phyloP scores from a whole-genome alignment of 2,888 invertebrate genomes.

The Cheilosia variabilis region DNA sequence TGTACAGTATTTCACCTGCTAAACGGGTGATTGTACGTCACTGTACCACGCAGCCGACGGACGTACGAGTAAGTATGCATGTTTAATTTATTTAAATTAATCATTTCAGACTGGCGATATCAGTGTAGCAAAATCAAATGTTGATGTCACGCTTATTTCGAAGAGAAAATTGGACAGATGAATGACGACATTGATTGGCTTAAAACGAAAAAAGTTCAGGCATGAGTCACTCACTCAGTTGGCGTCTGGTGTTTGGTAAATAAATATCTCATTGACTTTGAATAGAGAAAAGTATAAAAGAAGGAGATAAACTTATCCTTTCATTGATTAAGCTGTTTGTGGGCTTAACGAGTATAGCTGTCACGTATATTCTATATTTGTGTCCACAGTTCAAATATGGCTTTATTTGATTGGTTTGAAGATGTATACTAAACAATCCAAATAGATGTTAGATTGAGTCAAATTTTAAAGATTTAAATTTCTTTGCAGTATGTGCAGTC shows the following conservation, averaged over 20 bases:
- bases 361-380: no score
- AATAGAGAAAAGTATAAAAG: not conserved
- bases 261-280: constrained; percentile 17
- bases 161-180: constrained; percentile 52
- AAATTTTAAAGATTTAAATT: no score
- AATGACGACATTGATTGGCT: constrained; percentile 58
- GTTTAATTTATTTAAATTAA: constrained; percentile 63
- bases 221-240: constrained; percentile 46
- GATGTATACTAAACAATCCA: no score
- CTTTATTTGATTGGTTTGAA: no score
- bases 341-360: no score
- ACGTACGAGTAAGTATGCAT: constrained; percentile 7
- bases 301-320: constrained; percentile 30
- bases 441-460: no score
- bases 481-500: no score
- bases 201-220: constrained; percentile 11
- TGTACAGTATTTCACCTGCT: constrained; percentile 27
- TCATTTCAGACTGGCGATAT: constrained; percentile 38
- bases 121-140: constrained; percentile 36
- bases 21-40: constrained; percentile 24
- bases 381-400: no score
- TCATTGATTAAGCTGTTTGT: constrained; percentile 1
- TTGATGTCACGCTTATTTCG: constrained; percentile 53
- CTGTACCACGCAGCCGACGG: constrained; percentile 12
- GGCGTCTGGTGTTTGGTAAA: constrained; percentile 22